Conservation (phyloP, 2,888 invertebrate genomes). For the Eudemis profundana region DNA sequence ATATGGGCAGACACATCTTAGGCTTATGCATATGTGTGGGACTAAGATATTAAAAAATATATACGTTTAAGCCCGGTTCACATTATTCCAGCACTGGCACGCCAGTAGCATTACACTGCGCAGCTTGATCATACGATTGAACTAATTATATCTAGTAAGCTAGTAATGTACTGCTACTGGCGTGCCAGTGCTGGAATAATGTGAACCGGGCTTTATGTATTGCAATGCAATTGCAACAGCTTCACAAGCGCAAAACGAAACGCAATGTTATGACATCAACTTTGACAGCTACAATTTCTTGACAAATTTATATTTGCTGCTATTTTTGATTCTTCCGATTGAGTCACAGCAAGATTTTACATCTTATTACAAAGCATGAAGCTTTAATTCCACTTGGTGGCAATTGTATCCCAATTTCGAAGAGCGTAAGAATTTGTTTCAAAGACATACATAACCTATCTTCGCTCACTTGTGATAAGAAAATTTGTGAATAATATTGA, state of each 20-base stretch:
- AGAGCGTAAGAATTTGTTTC: constrained; percentile 8
- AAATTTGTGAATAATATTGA: constrained; percentile 60
- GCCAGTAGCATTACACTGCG: too few relatives aligned
- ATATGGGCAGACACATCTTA: too few relatives aligned
- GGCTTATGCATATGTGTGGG: too few relatives aligned
- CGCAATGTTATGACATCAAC: constrained; percentile 46
- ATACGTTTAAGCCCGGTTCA: too few relatives aligned
- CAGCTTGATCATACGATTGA: too few relatives aligned
- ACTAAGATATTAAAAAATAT: too few relatives aligned
- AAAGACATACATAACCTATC: constrained; percentile 45
- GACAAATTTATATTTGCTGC: constrained; percentile 45
- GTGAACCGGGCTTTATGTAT: too few relatives aligned
- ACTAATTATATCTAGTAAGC: too few relatives aligned
- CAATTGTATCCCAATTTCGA: constrained; percentile 16
- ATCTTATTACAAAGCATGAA: background rate
- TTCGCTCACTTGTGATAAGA: constrained; percentile 53
- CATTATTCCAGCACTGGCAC: too few relatives aligned
- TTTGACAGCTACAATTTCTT: constrained; percentile 45
- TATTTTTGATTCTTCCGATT: constrained; percentile 34
- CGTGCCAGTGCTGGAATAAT: too few relatives aligned
- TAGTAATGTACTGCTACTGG: too few relatives aligned
- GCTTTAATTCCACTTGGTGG: constrained; percentile 1
- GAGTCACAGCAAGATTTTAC: constrained; percentile 25
- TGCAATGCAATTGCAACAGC: too few relatives aligned
- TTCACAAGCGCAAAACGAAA: constrained; percentile 21